Conservation (phyloP, 2,113 vertebrate genomes). For the Macquaria ambigua region DNA sequence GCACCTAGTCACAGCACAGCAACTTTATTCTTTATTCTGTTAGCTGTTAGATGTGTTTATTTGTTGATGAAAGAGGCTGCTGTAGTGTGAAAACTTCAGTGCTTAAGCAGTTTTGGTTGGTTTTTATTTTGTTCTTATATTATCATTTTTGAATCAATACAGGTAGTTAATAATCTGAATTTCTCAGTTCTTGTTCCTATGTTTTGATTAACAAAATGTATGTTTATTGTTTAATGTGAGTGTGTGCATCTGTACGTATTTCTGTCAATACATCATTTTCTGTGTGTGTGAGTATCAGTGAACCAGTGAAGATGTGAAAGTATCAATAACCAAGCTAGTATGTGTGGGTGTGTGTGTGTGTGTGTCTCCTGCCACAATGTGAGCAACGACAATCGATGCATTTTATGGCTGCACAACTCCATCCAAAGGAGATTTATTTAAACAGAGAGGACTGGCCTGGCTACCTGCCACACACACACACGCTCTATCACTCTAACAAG, state of each 20-base stretch:
- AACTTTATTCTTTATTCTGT: conserved; percentile 17
- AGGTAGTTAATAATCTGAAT: neutral
- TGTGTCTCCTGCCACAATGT: conserved; percentile 65
- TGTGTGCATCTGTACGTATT: neutral
- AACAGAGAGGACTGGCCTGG: conserved; percentile 76
- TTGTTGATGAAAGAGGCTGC: neutral
- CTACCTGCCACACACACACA: conserved; percentile 71
- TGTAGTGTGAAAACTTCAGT: conserved; percentile 2
- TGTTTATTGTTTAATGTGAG: neutral
- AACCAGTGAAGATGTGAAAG: conserved; percentile 20
- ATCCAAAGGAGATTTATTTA: conserved; percentile 84
- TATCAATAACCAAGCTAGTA: conserved; percentile 37
- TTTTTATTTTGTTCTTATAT: conserved; percentile 12
- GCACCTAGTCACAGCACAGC: conserved; percentile 2
- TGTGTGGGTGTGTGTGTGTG: conserved; percentile 26
- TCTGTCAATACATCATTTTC: conserved; percentile 9
- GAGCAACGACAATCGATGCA: conserved; percentile 81
- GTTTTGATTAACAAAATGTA: neutral
- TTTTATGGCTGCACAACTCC: conserved; percentile 80
- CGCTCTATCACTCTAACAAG: conserved; percentile 83
- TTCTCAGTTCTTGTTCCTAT: neutral
- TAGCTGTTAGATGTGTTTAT: conserved; percentile 10
- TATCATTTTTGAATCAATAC: neutral
- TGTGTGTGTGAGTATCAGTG: conserved; percentile 25
- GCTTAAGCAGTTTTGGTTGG: neutral